Evolutionary conservation across 2,113 vertebrate genomes (phyloP).

Genomic region (Ornithorhynchus anatinus): DNA sequence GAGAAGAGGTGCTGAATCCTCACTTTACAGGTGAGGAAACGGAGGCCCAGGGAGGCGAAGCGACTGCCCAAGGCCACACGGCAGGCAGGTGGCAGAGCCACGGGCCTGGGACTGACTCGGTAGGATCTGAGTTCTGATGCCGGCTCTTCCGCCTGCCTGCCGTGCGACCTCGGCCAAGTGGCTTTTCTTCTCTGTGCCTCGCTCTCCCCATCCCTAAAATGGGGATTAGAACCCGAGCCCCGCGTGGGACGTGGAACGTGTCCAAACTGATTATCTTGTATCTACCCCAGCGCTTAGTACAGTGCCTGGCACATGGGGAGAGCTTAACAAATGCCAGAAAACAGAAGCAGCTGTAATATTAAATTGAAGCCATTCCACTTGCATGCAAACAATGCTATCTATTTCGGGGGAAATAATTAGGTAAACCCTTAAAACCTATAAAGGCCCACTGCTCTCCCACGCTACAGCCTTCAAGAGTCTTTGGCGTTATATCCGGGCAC

Average conservation of each 20-base stretch:
- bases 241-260: no score
- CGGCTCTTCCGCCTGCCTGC: neutral
- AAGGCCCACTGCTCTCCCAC: neutral
- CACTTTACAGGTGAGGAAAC: no score
- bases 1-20: no score
- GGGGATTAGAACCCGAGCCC: neutral
- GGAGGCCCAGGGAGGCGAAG: no score
- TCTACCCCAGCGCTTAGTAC: no score
- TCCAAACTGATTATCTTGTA: no score
- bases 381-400: neutral
- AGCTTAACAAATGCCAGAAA: no score
- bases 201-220: conserved; percentile 6
- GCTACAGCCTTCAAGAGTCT: neutral
- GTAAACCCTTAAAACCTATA: neutral
- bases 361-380: neutral
- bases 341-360: no score
- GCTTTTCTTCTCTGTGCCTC: neutral
- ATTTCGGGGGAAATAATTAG: neutral
- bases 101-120: no score
- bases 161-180: neutral
- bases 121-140: neutral
- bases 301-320: no score
- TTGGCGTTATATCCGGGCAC: neutral
- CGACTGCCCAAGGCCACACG: no score
- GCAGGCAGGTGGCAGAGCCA: no score